Conservation (phyloP, 1,140 invertebrate genomes). For the Agrilus planipennis region DNA sequence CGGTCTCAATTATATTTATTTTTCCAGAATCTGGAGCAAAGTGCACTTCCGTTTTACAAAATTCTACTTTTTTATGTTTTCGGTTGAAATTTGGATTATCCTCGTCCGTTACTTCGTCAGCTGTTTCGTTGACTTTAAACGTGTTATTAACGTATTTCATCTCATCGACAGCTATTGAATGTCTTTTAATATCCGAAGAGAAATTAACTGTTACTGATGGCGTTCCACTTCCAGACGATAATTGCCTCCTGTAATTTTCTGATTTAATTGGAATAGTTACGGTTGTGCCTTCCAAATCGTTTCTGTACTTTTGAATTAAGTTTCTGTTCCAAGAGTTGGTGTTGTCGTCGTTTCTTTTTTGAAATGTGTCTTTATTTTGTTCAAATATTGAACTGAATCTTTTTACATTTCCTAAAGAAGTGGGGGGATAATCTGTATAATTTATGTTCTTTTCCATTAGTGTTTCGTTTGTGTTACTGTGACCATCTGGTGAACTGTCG, state of each 20-base stretch:
- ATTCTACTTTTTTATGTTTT: conserved; percentile 63
- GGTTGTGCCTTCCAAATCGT: conserved; percentile 15
- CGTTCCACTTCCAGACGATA: conserved; percentile 7
- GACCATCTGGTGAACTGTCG: too few relatives aligned
- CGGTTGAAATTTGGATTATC: conserved; percentile 29
- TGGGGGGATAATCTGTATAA: too few relatives aligned
- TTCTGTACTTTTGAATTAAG: too few relatives aligned
- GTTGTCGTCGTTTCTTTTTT: not conserved
- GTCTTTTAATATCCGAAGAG: conserved; percentile 36
- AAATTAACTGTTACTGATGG: not conserved
- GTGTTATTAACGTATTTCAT: conserved; percentile 36
- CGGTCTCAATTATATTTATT: conserved; percentile 76
- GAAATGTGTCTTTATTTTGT: conserved; percentile 7
- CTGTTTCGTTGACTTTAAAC: conserved; percentile 24
- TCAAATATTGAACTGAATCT: conserved; percentile 3
- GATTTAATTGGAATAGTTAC: conserved; percentile 26
- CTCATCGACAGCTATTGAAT: conserved; percentile 46
- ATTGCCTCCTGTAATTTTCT: conserved; percentile 17
- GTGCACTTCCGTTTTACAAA: conserved; percentile 76
- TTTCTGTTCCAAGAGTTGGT: not conserved
- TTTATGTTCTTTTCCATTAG: too few relatives aligned
- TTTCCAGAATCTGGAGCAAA: conserved; percentile 72
- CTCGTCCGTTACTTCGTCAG: conserved; percentile 22
- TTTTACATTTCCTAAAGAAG: conserved; percentile 3
- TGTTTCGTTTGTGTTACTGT: too few relatives aligned